Conservation (phyloP, 2,888 invertebrate genomes). For the Oscheius sp. region DNA sequence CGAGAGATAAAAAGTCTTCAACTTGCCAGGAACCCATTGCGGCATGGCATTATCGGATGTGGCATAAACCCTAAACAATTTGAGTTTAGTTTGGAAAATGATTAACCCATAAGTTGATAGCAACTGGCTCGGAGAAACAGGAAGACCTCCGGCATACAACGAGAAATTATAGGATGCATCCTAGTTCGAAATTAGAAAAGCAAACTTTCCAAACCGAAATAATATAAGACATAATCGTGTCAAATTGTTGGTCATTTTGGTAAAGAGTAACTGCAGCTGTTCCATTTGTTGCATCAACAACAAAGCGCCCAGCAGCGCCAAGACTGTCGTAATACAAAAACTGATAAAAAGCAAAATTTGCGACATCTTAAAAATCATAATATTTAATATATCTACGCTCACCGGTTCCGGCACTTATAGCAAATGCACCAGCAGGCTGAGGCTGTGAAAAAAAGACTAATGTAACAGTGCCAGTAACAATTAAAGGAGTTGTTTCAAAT, state of each 20-base stretch:
- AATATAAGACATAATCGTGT: neutral
- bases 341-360: neutral
- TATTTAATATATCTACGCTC: too few species aligned
- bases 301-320: neutral
- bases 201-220: neutral
- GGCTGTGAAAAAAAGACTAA: neutral
- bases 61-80: neutral
- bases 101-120: conserved; percentile 15
- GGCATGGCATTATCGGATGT: conserved; percentile 10
- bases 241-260: neutral
- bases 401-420: conserved; percentile 12
- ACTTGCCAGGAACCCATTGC: conserved; percentile 2
- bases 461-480: neutral
- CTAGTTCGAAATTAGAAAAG: neutral
- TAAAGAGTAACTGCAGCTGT: conserved; percentile 7
- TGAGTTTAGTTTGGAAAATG: too few species aligned
- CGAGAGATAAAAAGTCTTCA: conserved; percentile 3
- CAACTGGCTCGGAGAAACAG: neutral
- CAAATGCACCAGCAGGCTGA: neutral
- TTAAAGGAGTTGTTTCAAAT: neutral
- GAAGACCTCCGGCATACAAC: conserved; percentile 5
- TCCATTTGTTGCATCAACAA: conserved; percentile 11
- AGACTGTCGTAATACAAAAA: neutral
- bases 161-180: neutral
- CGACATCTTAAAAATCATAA: conserved; percentile 21